Percentiles rank a stretch among this genome's conserved stretches.
Conservation (phyloP, 2,888 invertebrate genomes). For the Tiliacea citrago region DNA sequence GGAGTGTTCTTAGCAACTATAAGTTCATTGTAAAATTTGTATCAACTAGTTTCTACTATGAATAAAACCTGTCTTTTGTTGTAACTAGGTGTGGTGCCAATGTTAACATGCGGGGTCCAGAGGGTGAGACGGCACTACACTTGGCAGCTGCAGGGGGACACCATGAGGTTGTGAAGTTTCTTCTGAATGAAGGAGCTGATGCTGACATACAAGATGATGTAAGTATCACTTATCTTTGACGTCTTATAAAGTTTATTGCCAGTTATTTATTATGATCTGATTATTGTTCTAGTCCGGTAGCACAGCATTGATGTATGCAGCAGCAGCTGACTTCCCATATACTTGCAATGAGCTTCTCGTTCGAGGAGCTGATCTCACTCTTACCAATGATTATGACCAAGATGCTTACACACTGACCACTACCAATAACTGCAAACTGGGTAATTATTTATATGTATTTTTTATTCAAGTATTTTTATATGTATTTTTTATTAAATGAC, state of each 20-base stretch:
- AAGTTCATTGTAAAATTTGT: not conserved
- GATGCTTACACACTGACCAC: constrained; percentile 96
- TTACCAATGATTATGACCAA: constrained; percentile 95
- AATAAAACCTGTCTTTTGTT: constrained; percentile 19
- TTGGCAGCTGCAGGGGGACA: constrained; percentile 97
- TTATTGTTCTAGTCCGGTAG: constrained; percentile 93
- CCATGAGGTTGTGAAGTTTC: constrained; percentile 95
- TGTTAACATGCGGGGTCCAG: constrained; percentile 94
- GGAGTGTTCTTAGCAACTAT: not conserved
- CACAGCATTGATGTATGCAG: constrained; percentile 97
- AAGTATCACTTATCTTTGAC: constrained; percentile 66
- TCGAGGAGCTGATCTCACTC: constrained; percentile 95
- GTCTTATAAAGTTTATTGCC: not conserved
- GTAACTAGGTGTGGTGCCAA: constrained; percentile 92
- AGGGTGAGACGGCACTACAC: constrained; percentile 95
- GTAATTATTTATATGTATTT: constrained; percentile 71
- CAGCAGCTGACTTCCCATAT: constrained; percentile 96
- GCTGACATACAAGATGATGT: constrained; percentile 96
- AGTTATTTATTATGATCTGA: constrained; percentile 21
- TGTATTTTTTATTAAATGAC: not conserved
- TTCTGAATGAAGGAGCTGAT: constrained; percentile 94
- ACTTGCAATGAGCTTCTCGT: constrained; percentile 96
- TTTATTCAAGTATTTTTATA: not conserved
- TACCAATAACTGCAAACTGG: constrained; percentile 89
- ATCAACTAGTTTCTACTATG: not conserved